phyloP scores from a whole-genome alignment of 2,888 invertebrate genomes.

The Lepidocyrtinus sp. region DNA sequence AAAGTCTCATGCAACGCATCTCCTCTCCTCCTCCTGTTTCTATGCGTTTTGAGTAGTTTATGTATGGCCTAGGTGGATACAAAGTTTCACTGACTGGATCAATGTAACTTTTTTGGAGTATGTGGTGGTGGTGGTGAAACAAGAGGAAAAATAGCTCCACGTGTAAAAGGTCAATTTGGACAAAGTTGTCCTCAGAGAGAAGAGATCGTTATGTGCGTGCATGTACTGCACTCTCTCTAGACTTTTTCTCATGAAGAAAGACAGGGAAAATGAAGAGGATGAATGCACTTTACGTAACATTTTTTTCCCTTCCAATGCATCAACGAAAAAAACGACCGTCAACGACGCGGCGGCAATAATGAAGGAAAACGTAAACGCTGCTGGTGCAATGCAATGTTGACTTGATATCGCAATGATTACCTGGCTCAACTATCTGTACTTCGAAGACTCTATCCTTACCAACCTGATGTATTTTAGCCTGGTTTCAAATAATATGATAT shows the following conservation, averaged over 20 bases:
- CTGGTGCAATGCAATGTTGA: too few species aligned
- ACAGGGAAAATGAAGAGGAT: neutral
- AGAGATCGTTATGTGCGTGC: slow-evolving; percentile 40
- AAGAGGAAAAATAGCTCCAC: slow-evolving; percentile 66
- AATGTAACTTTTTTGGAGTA: neutral
- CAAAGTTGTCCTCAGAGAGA: slow-evolving; percentile 68
- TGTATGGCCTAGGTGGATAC: too few species aligned
- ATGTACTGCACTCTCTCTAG: slow-evolving; percentile 7
- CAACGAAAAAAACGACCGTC: neutral
- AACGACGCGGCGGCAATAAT: neutral
- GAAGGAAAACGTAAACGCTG: neutral
- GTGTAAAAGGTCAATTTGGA: slow-evolving; percentile 70
- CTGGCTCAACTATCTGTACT: too few species aligned
- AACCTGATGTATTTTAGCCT: too few species aligned
- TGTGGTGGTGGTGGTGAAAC: slow-evolving; percentile 4
- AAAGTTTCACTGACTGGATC: too few species aligned
- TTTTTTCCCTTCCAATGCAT: neutral
- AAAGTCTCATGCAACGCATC: too few species aligned
- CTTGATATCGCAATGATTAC: too few species aligned
- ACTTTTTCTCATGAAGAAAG: slow-evolving; percentile 8
- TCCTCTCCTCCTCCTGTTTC: too few species aligned
- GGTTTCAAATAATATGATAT: too few species aligned
- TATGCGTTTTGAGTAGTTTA: too few species aligned
- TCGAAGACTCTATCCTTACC: too few species aligned
- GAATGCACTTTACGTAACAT: slow-evolving; percentile 12